These are phyloP conservation scores for Antigone vipio DNA, from an alignment of 2,113 vertebrate species.

Conservation along the genomic window DNA sequence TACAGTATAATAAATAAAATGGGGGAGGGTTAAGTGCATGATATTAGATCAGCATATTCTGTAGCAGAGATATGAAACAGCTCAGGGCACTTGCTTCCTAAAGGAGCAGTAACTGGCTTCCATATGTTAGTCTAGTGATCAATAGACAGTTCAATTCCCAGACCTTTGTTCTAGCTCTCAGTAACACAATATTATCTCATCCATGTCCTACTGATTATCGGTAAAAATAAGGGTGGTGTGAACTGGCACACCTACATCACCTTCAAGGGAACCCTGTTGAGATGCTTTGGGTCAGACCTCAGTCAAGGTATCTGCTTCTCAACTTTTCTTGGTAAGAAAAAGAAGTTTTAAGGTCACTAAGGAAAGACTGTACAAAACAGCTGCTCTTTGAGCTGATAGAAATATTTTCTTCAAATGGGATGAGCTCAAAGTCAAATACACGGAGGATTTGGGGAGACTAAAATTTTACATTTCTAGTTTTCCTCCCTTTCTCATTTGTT, in stretches of 20 bases:
- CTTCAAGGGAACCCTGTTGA: not conserved
- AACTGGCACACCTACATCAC: not conserved
- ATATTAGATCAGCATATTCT: slow-evolving; percentile 19
- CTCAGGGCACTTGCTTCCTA: not conserved
- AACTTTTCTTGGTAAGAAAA: not conserved
- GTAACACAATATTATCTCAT: not conserved
- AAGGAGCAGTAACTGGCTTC: not conserved
- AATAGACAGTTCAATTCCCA: not conserved
- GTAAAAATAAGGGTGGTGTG: not conserved
- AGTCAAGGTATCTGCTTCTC: not conserved
- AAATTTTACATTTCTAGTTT: not conserved
- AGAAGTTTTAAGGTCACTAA: not conserved
- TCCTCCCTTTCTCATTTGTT: not conserved
- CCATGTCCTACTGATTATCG: not conserved
- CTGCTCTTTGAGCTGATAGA: not conserved
- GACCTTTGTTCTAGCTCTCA: not conserved
- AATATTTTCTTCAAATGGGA: not conserved
- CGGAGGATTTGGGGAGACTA: not conserved
- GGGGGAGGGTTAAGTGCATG: not conserved
- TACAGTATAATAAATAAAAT: slow-evolving; percentile 42
- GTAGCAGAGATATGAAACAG: not conserved
- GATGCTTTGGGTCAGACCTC: not conserved
- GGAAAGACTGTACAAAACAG: not conserved
- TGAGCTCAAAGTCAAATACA: not conserved
- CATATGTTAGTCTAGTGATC: not conserved